These are phyloP conservation scores for Agrypnus murinus DNA, from an alignment of 2,888 invertebrate species.

Conservation along the genomic window DNA sequence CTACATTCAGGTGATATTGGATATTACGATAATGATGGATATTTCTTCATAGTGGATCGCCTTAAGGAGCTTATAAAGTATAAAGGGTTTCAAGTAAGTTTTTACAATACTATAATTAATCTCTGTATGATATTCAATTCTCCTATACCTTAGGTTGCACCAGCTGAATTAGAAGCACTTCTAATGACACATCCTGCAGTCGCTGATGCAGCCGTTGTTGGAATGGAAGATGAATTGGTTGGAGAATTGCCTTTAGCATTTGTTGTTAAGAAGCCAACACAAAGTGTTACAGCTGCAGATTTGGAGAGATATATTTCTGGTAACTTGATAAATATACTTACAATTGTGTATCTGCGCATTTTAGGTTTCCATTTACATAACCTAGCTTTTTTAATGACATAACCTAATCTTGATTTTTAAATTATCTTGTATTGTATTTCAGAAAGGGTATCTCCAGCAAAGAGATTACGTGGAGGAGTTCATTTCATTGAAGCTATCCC, in stretches of 20 bases:
- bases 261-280: constrained; percentile 69
- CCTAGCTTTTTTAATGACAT: no score
- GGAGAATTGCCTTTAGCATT: constrained; percentile 74
- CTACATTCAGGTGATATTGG: constrained; percentile 93
- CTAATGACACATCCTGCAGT: constrained; percentile 74
- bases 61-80: constrained; percentile 89
- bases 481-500: constrained; percentile 80
- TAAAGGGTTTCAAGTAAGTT: constrained; percentile 84
- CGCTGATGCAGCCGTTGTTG: constrained; percentile 77
- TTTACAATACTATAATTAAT: background rate
- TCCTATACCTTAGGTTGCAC: constrained; percentile 62
- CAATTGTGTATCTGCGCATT: no score
- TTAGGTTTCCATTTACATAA: background rate
- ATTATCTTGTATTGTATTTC: no score
- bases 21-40: constrained; percentile 81
- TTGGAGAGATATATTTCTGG: constrained; percentile 67
- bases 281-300: constrained; percentile 63
- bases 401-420: no score
- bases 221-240: constrained; percentile 71
- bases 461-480: constrained; percentile 80
- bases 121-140: background rate
- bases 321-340: constrained; percentile 51
- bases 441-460: constrained; percentile 73
- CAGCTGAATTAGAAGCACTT: constrained; percentile 78
- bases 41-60: constrained; percentile 84